These are phyloP conservation scores for Mya arenaria DNA, from an alignment of 1,140 invertebrate genomes.

Conservation along the genomic window DNA sequence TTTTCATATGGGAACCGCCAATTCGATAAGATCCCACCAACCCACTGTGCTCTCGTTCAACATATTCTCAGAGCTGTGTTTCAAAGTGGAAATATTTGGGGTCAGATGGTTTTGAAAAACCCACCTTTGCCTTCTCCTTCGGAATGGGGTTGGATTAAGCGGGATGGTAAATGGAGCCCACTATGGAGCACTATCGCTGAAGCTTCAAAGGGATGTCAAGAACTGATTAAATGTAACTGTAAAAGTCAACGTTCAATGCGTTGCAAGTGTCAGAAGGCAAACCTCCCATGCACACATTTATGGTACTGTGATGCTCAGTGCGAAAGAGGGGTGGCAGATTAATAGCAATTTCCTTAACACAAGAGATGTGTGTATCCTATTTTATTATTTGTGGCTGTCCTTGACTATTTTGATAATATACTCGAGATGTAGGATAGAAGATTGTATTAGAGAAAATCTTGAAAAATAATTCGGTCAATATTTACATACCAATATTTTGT, in stretches of 20 bases:
- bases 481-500: no score
- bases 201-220: slow-evolving; percentile 25
- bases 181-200: slow-evolving; percentile 41
- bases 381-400: no score
- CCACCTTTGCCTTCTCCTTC: not conserved
- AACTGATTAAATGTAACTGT: slow-evolving; percentile 48
- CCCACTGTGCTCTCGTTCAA: slow-evolving; percentile 6
- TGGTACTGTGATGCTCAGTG: slow-evolving; percentile 23
- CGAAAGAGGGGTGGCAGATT: no score
- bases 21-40: slow-evolving; percentile 25
- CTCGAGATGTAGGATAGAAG: no score
- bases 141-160: slow-evolving; percentile 1
- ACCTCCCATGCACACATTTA: slow-evolving; percentile 27
- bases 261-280: slow-evolving; percentile 37
- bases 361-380: no score
- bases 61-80: slow-evolving; percentile 25
- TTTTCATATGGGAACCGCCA: not conserved
- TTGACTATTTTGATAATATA: no score
- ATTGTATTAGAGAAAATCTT: no score
- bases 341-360: no score
- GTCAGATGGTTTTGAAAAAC: not conserved
- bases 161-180: slow-evolving; percentile 1
- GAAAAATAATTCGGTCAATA: no score
- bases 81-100: slow-evolving; percentile 40
- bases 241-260: not conserved